These are phyloP conservation scores for Cataglyphis altisquamis DNA, from an alignment of 2,888 invertebrate genomes.

Conservation along the genomic window DNA sequence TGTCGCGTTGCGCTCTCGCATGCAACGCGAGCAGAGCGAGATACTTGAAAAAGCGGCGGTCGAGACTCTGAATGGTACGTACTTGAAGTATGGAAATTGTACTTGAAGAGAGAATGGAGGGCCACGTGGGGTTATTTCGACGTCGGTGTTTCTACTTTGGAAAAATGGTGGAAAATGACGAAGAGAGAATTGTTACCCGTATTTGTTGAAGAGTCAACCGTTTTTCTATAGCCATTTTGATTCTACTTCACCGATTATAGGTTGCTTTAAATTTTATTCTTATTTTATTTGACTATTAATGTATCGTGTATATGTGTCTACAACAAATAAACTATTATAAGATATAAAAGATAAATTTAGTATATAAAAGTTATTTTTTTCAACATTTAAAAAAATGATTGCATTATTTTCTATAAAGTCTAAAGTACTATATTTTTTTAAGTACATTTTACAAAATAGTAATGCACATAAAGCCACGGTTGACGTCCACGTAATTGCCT, in stretches of 20 bases:
- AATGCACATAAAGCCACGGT: not conserved
- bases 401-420: not conserved
- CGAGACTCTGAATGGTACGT: constrained; percentile 29
- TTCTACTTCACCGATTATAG: not conserved
- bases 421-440: not conserved
- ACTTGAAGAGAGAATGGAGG: not conserved
- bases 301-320: not conserved
- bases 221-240: not conserved
- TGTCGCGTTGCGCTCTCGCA: constrained; percentile 39
- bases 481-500: constrained; percentile 46
- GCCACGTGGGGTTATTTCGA: not conserved
- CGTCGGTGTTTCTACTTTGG: not conserved
- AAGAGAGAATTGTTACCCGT: not conserved
- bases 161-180: constrained; percentile 14
- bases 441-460: constrained; percentile 18
- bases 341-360: not conserved
- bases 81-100: constrained; percentile 45
- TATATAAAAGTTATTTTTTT: not conserved
- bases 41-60: constrained; percentile 24
- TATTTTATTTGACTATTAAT: not conserved
- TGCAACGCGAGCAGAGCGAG: constrained; percentile 23
- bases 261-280: constrained; percentile 2
- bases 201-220: constrained; percentile 7
- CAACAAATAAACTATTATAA: not conserved
- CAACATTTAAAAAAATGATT: not conserved